These are phyloP conservation scores for Penaeus japonicus DNA, from an alignment of 1,140 invertebrate species.

Conservation along the genomic window DNA sequence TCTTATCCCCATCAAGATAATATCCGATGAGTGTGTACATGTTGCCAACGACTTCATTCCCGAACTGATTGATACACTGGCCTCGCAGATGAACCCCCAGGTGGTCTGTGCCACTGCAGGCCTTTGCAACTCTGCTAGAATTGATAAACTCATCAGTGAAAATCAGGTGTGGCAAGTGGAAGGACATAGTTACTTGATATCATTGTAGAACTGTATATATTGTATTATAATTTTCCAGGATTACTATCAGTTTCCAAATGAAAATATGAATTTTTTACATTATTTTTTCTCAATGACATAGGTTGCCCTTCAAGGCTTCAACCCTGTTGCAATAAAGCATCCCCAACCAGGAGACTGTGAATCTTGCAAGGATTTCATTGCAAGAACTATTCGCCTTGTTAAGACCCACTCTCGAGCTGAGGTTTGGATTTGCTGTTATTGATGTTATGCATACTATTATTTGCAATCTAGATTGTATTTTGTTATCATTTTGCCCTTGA, in stretches of 20 bases:
- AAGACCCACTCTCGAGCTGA: slow-evolving; percentile 55
- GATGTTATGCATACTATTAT: neutral
- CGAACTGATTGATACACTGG: slow-evolving; percentile 84
- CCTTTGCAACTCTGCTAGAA: slow-evolving; percentile 80
- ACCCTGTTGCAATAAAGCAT: neutral
- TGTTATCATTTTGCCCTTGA: too few species aligned
- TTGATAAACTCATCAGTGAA: slow-evolving; percentile 74
- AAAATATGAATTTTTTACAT: too few species aligned
- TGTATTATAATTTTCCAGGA: too few species aligned
- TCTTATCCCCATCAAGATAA: slow-evolving; percentile 78
- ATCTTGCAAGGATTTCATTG: slow-evolving; percentile 58
- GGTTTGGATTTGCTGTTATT: slow-evolving; percentile 25
- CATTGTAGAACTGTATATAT: too few species aligned
- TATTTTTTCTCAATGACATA: neutral
- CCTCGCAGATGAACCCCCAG: slow-evolving; percentile 86
- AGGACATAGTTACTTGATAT: neutral
- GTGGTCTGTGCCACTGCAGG: slow-evolving; percentile 86
- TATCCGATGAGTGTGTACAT: slow-evolving; percentile 80
- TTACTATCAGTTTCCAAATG: too few species aligned
- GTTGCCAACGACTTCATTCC: slow-evolving; percentile 87
- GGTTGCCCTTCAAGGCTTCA: neutral
- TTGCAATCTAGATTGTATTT: neutral
- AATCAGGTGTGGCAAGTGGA: slow-evolving; percentile 47
- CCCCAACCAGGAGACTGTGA: slow-evolving; percentile 55
- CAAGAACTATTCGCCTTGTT: slow-evolving; percentile 50